Base-by-base conservation (phyloP, 2,888 invertebrate species). In the Clitarchus hookeri region DNA sequence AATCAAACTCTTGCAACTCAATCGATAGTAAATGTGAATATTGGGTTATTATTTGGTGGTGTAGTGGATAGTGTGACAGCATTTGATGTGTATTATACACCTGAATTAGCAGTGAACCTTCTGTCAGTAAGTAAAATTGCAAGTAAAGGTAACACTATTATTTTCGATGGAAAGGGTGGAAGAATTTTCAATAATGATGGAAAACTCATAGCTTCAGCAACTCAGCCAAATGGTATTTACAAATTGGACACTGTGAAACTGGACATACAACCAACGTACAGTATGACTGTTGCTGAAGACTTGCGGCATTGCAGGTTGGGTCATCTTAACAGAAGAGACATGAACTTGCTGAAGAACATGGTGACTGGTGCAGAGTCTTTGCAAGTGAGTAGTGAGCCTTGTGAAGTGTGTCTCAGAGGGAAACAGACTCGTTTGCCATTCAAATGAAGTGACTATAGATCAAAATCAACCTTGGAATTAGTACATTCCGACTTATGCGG, bases 81-180 rank as follows among this genome's bases (percentile, higher is more conserved):
- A 80, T 44, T 36, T 27, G 80, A 44, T 44, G 27, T 80, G 16
- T n/a, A n/a, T n/a, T n/a, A n/a, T n/a, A n/a, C n/a, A n/a, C n/a
- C n/a, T n/a, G n/a, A n/a, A n/a, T n/a, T n/a, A n/a, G n/a, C n/a
- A n/a, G n/a, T n/a, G n/a, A n/a, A n/a, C n/a, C n/a, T n/a, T n/a
- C n/a, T n/a, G 44, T 80, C 80, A 13, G 80, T 80, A 80, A 80
- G 26, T 27, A 80, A 80, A 80, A 80, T 80, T 36, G 80, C 44
- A 12, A 44, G 23, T 27, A 80, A 26, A 80, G 80, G 80, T 27
- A 80, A 80, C 27, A 80, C 27, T 19, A 26, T 80, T 26, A 23
- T 80, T 27, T 80, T 80, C 23, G 80, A 26, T 80, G 44, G 11
- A 26, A 27, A 44, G 13, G 26, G 27, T 13, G 80, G 80, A 9